Base-by-base conservation (phyloP, 1,140 invertebrate species). In the Kradibia gibbosae region DNA sequence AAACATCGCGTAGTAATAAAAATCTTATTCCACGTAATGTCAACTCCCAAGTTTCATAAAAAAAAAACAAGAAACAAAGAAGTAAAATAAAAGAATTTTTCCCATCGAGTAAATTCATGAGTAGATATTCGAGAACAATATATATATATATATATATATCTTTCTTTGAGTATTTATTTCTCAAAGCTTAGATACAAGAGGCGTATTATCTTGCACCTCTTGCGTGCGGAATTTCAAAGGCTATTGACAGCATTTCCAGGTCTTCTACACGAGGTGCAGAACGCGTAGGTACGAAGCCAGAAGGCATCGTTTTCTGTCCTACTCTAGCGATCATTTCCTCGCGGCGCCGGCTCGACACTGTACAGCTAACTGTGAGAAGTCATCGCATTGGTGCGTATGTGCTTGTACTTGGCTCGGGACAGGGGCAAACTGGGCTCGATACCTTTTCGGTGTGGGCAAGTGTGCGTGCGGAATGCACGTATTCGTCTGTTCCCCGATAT, bases 291-390 rank as follows among this genome's bases (percentile, higher is more conserved):
- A 78, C 13, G 67, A 71, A 78, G 71, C 65, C 77, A 55, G 77
- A 50, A 78, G 77, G 77, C 65, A 45, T 78, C 22, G 17, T 31
- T 39, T 17, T 20, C 28, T 22, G 20, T 20, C 55, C 3, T 22
- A 13, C 31, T 22, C 70, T n/a, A n/a, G 67, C 39, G 39, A 34
- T 13, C 15, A 70, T 48, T 67, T 75, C 74, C 73, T 80, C 25
- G 48, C 42, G 42, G 53, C 60, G 50, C 60, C 71, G 65, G 60
- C 76, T 65, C 31, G 31, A 36, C 60, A 17, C 34, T 39, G n/a
- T 39, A 28, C 53, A 65, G 78, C 74, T 60, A 82, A 82, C 73
- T 78, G 71, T 78, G 70, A 76, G 76, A 79, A 79, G 76, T n/a
- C n/a, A 55, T 28, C 11, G 20, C 13, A 22, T 17, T 48, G 45